phyloP scores from a whole-genome alignment of 2,888 invertebrate genomes.

The Taenaris catops region DNA sequence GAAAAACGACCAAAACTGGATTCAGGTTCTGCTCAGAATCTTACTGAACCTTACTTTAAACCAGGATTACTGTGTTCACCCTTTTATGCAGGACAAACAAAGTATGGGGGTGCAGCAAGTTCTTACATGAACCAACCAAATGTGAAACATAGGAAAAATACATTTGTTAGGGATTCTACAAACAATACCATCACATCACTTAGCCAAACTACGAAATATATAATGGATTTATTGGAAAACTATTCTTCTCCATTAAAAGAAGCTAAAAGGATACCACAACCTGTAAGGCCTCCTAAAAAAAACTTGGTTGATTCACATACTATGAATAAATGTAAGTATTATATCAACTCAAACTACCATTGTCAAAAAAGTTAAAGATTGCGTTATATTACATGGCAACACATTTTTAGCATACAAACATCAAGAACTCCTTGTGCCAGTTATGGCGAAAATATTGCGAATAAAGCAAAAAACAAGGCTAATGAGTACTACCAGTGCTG shows the following conservation, averaged over 20 bases:
- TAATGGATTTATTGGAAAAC: slow-evolving; percentile 89
- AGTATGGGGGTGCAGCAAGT: slow-evolving; percentile 85
- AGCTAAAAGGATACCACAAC: slow-evolving; percentile 86
- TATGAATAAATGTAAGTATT: slow-evolving; percentile 29
- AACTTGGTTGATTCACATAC: slow-evolving; percentile 16
- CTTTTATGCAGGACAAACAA: slow-evolving; percentile 87
- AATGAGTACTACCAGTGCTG: slow-evolving; percentile 81
- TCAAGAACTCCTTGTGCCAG: slow-evolving; percentile 81
- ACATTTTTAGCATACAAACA: slow-evolving; percentile 45
- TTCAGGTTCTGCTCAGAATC: slow-evolving; percentile 48
- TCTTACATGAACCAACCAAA: slow-evolving; percentile 72
- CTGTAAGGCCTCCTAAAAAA: slow-evolving; percentile 28
- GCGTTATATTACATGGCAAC: too few species aligned
- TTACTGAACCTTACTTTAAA: slow-evolving; percentile 51
- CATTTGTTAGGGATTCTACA: slow-evolving; percentile 38
- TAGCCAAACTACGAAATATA: slow-evolving; percentile 87
- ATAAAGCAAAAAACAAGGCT: slow-evolving; percentile 79
- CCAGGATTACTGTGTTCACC: slow-evolving; percentile 76
- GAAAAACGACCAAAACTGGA: slow-evolving; percentile 48
- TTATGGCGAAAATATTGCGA: slow-evolving; percentile 80
- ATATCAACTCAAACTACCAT: neutral
- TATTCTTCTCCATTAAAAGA: slow-evolving; percentile 90
- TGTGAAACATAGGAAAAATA: slow-evolving; percentile 39
- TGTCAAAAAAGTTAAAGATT: too few species aligned
- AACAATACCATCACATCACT: slow-evolving; percentile 48